phyloP scores from a whole-genome alignment of 2,888 invertebrate species.

The Molorchus minor region DNA sequence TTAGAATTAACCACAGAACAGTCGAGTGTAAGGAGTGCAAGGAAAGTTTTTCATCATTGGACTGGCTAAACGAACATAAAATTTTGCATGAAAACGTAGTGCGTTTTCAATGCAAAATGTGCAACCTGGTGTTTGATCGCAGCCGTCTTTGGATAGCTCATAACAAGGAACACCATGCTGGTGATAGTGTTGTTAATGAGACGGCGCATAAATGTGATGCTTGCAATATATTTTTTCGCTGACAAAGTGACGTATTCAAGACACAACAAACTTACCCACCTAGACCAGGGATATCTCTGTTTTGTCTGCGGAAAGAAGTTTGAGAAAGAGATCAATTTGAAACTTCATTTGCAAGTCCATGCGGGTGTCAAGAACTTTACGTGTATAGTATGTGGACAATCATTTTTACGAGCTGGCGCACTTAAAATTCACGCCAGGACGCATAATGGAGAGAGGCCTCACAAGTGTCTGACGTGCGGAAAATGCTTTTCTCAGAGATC shows the following conservation, averaged over 20 bases:
- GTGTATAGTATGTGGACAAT: constrained; percentile 60
- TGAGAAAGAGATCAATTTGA: neutral
- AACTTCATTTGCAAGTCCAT: constrained; percentile 49
- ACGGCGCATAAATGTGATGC: neutral
- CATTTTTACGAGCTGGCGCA: constrained; percentile 51
- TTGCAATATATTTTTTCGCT: constrained; percentile 14
- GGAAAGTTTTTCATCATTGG: constrained; percentile 56
- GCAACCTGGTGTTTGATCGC: neutral
- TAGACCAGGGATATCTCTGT: neutral
- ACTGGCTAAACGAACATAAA: neutral
- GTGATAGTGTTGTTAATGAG: too few species aligned
- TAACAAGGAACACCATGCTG: neutral
- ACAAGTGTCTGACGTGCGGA: constrained; percentile 35
- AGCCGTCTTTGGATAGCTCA: constrained; percentile 26
- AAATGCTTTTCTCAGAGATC: constrained; percentile 59
- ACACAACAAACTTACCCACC: constrained; percentile 28
- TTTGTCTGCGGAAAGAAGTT: constrained; percentile 50
- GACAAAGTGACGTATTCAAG: constrained; percentile 29
- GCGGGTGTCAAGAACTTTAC: constrained; percentile 54
- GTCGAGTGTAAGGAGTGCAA: constrained; percentile 65
- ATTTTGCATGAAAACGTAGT: neutral
- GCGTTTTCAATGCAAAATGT: neutral
- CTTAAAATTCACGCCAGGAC: constrained; percentile 43
- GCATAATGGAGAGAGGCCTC: constrained; percentile 52
- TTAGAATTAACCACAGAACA: constrained; percentile 42